Conservation (phyloP, 2,113 vertebrate species). For the Pica pica region DNA sequence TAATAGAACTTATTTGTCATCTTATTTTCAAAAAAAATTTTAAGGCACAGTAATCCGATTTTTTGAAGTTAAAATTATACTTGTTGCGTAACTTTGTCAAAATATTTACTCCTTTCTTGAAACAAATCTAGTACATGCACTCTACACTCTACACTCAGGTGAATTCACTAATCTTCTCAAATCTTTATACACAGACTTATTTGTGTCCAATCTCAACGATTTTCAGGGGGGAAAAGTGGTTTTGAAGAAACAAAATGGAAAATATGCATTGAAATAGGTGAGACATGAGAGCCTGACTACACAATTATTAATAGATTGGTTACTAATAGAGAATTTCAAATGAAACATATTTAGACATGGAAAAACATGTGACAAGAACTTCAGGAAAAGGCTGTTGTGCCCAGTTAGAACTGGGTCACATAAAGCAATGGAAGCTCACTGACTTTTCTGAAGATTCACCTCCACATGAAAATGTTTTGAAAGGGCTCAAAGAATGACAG, state of each 20-base stretch:
- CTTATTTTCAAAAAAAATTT: not conserved
- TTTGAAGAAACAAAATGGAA: not conserved
- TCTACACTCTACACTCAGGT: not conserved
- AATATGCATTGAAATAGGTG: not conserved
- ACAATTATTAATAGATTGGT: not conserved
- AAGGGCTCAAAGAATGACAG: not conserved
- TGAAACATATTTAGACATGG: not conserved
- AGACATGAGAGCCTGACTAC: not conserved
- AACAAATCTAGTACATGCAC: not conserved
- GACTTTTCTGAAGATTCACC: not conserved
- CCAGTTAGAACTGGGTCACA: not conserved
- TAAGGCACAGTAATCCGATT: not conserved
- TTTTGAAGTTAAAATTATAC: not conserved
- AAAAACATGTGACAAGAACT: not conserved
- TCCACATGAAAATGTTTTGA: not conserved
- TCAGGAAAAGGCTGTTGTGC: not conserved
- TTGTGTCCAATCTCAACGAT: not conserved
- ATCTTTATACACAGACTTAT: not conserved
- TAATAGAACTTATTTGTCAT: not conserved
- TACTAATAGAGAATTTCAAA: not conserved
- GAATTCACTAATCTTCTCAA: not conserved
- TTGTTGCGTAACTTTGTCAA: not conserved
- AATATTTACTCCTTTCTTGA: not conserved
- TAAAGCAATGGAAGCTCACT: not conserved
- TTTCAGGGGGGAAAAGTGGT: not conserved